Conservation (phyloP, 2,888 invertebrate species). For the Nephrotoma appendiculata region DNA sequence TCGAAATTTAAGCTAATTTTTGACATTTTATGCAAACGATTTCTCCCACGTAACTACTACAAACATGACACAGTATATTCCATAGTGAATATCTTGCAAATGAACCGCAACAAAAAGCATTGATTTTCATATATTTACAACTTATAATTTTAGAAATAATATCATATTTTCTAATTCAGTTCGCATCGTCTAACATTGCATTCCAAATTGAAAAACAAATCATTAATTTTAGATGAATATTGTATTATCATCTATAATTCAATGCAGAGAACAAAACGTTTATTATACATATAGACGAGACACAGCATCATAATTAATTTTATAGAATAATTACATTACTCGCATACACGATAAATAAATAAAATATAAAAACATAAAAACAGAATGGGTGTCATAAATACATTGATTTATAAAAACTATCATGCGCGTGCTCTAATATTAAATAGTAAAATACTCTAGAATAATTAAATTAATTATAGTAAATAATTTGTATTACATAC, state of each 20-base stretch:
- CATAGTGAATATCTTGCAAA: no score
- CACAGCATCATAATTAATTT: neutral
- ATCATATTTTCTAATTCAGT: neutral
- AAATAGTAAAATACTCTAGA: neutral
- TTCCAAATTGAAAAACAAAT: neutral
- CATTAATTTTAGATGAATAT: neutral
- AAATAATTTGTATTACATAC: constrained; percentile 14
- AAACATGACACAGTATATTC: no score
- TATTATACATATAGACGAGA: neutral
- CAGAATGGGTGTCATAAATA: neutral
- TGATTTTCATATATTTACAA: no score
- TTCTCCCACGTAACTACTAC: no score
- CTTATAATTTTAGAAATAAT: no score
- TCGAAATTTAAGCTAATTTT: no score
- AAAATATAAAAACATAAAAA: neutral
- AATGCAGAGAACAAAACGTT: neutral
- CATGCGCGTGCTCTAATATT: neutral
- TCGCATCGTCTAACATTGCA: neutral
- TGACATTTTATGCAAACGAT: no score
- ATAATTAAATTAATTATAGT: neutral
- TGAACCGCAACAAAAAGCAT: no score
- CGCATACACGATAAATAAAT: neutral
- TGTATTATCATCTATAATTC: neutral
- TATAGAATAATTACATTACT: neutral
- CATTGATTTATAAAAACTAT: neutral